A percentile compares a stretch with the other conserved stretches of the same genome.
Conservation (phyloP, 2,888 invertebrate species). For the Frankliniella fusca region DNA sequence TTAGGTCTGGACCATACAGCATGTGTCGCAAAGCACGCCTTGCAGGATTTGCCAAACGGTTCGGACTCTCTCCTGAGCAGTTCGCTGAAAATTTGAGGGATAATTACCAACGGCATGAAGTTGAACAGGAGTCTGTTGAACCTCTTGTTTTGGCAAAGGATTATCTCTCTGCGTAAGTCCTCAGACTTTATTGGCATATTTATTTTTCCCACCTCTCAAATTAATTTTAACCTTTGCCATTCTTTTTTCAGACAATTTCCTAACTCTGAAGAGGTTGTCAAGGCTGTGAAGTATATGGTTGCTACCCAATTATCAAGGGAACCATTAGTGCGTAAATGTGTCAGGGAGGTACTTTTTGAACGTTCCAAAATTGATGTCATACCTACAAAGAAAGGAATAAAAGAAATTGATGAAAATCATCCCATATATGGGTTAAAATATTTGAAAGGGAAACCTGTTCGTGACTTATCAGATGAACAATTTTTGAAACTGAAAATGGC, state of each 20-base stretch:
- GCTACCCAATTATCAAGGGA: constrained; percentile 90
- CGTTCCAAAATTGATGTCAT: constrained; percentile 73
- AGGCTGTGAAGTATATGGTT: constrained; percentile 90
- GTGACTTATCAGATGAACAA: constrained; percentile 83
- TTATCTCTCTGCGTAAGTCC: constrained; percentile 56
- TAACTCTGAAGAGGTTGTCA: constrained; percentile 75
- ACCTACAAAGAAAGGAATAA: constrained; percentile 87
- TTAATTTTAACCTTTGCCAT: neutral
- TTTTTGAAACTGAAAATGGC: constrained; percentile 79
- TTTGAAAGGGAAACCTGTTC: constrained; percentile 85
- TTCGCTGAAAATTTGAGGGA: constrained; percentile 95
- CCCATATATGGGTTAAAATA: constrained; percentile 72
- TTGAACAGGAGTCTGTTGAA: constrained; percentile 85
- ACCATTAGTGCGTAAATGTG: constrained; percentile 78
- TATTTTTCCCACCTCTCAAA: neutral
- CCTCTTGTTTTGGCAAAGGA: constrained; percentile 79
- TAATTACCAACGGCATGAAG: constrained; percentile 91
- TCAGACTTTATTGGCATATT: constrained; percentile 18
- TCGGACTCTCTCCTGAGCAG: constrained; percentile 89
- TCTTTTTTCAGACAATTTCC: constrained; percentile 55
- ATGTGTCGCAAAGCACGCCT: constrained; percentile 82
- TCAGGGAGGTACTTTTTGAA: constrained; percentile 83
- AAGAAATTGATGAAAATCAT: constrained; percentile 95
- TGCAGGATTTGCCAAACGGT: constrained; percentile 81
- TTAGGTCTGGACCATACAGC: constrained; percentile 81